These are phyloP conservation scores for Aurelia coerulea DNA, from an alignment of 30 jellyfish, hydroid and myxozoan genomes.

Conservation along the genomic window DNA sequence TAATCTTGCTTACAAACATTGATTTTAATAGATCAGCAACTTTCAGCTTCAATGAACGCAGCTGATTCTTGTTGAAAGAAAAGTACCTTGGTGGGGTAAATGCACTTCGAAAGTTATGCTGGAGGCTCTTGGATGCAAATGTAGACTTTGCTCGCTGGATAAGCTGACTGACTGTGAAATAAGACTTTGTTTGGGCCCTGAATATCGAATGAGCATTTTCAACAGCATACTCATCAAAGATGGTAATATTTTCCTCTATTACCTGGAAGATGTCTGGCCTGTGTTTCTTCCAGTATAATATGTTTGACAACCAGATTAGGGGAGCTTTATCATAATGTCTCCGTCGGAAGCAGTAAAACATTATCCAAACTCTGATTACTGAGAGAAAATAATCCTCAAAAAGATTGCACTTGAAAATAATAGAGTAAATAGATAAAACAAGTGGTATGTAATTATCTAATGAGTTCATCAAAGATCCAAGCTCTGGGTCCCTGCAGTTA, in stretches of 20 bases:
- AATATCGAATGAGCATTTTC: not conserved
- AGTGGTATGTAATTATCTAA: conserved; percentile 1
- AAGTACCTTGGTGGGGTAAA: no score
- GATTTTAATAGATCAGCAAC: no score
- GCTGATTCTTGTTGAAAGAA: no score
- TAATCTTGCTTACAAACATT: no score
- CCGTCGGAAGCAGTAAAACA: conserved; percentile 25
- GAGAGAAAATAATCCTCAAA: not conserved
- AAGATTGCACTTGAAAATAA: not conserved
- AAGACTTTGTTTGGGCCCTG: not conserved
- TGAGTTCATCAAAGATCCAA: not conserved
- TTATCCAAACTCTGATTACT: conserved; percentile 6
- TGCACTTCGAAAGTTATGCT: no score
- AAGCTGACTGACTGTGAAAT: no score
- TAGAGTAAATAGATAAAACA: not conserved
- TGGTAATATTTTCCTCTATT: not conserved
- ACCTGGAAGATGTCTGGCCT: not conserved
- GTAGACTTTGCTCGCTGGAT: no score
- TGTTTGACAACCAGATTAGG: conserved; percentile 10
- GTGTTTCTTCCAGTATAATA: conserved; percentile 27
- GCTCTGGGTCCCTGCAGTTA: no score
- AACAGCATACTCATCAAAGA: conserved; percentile 7
- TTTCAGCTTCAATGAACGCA: no score
- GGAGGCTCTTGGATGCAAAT: no score
- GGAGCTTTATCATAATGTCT: conserved; percentile 2